phyloP scores from a whole-genome alignment of 2,888 invertebrate species.

The Pocota personata region DNA sequence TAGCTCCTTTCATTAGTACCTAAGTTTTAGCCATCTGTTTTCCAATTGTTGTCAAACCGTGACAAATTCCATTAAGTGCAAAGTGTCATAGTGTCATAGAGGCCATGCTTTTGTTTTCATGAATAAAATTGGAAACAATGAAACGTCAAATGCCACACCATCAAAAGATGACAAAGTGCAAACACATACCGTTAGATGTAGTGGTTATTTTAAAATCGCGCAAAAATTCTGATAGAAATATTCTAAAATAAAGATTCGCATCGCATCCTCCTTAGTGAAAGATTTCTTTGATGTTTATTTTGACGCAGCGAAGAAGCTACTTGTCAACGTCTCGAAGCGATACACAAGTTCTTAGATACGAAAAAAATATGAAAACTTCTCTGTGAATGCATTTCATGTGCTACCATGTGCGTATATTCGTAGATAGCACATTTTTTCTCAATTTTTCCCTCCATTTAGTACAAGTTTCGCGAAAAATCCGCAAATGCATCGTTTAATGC shows the following conservation, averaged over 20 bases:
- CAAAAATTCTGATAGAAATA: not conserved
- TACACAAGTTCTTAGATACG: not conserved
- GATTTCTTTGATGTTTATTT: constrained; percentile 44
- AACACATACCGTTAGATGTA: not conserved
- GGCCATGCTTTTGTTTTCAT: not conserved
- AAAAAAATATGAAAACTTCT: not conserved
- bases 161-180: not conserved
- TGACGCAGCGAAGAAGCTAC: constrained; percentile 26
- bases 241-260: not conserved
- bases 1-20: not conserved
- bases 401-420: not conserved
- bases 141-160: not conserved
- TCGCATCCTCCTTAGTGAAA: constrained; percentile 9
- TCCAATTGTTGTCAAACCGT: not conserved
- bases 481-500: constrained; percentile 41
- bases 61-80: not conserved
- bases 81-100: not conserved
- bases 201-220: not conserved
- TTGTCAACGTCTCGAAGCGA: constrained; percentile 11
- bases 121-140: not conserved
- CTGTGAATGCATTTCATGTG: not conserved
- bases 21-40: not conserved
- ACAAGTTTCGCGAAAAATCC: constrained; percentile 49
- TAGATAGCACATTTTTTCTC: not conserved
- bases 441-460: constrained; percentile 31